These are phyloP conservation scores for Dynastes maya DNA, from an alignment of 2,888 invertebrate species.

Conservation along the genomic window DNA sequence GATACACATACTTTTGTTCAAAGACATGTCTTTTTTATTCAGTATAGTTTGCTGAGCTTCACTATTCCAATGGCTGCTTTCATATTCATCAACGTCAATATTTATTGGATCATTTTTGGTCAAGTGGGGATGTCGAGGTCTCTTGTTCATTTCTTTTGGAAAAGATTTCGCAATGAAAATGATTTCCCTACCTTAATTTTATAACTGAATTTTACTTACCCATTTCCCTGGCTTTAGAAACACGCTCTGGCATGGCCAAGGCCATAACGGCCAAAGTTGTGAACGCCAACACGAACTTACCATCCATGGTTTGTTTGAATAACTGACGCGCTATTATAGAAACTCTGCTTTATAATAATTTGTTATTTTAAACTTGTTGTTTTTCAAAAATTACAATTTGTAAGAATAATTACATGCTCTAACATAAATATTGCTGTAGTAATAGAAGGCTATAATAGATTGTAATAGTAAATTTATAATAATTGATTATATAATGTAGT, in stretches of 20 bases:
- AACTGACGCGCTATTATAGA: too few species aligned
- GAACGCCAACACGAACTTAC: background rate
- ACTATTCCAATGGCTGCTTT: background rate
- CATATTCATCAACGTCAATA: background rate
- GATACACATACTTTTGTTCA: background rate
- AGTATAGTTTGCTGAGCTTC: constrained; percentile 1
- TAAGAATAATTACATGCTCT: too few species aligned
- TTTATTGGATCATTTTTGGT: background rate
- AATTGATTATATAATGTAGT: too few species aligned
- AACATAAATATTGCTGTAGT: too few species aligned
- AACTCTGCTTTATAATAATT: too few species aligned
- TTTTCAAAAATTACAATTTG: too few species aligned
- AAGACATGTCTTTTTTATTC: background rate
- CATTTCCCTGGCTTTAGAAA: background rate
- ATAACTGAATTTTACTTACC: background rate
- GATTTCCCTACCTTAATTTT: background rate
- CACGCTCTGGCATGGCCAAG: background rate
- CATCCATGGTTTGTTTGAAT: background rate
- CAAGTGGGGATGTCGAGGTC: background rate
- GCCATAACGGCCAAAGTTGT: background rate
- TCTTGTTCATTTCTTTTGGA: background rate
- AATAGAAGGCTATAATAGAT: too few species aligned
- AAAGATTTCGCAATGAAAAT: background rate
- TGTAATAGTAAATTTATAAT: too few species aligned
- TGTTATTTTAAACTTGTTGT: too few species aligned